Evolutionary conservation across 2,113 vertebrate genomes (phyloP).

Genomic region (Rhinolophus sinicus): DNA sequence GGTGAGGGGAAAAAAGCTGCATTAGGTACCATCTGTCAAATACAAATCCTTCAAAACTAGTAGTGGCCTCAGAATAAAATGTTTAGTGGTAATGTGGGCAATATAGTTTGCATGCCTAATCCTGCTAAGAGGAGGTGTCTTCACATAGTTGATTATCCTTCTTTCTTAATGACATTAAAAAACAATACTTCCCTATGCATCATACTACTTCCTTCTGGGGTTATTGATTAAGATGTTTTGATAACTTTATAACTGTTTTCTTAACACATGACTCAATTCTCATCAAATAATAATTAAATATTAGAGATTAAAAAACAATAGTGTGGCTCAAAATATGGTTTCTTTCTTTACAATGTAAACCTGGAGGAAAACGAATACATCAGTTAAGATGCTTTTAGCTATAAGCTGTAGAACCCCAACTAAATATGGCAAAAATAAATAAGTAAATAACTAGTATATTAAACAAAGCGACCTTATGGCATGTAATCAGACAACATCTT

Average conservation of each 20-base stretch:
- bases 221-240: background rate
- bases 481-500: background rate
- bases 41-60: slow-evolving; percentile 64
- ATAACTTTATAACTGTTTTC: slow-evolving; percentile 15
- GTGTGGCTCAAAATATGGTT: background rate
- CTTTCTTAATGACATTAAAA: background rate
- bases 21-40: slow-evolving; percentile 77
- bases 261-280: background rate
- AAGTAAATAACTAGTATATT: background rate
- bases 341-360: background rate
- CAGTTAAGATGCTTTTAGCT: background rate
- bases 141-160: background rate
- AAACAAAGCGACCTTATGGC: background rate
- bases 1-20: background rate
- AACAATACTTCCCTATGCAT: background rate
- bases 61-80: slow-evolving; percentile 20
- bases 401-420: background rate
- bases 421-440: background rate
- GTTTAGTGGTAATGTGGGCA: background rate
- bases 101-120: background rate
- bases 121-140: background rate
- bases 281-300: background rate
- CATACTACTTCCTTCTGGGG: background rate
- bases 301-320: background rate
- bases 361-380: background rate